Conservation (phyloP, 2,113 vertebrate genomes). For the Oryctolagus cuniculus region DNA sequence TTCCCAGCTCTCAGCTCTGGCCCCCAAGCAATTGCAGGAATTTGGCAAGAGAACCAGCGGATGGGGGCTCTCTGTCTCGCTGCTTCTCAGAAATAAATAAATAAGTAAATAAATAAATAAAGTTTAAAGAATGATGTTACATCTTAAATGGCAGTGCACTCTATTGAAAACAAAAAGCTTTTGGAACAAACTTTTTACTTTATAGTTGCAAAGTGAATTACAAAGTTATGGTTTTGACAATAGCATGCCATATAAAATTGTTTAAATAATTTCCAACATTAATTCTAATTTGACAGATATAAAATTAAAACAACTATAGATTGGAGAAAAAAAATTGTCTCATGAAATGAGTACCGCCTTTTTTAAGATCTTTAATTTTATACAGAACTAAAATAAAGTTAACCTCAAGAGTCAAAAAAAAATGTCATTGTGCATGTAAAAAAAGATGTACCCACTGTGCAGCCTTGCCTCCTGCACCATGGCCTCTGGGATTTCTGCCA, state of each 20-base stretch:
- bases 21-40: no score
- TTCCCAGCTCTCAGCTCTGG: no score
- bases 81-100: no score
- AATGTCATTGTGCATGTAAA: not conserved
- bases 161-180: not conserved
- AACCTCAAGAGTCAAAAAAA: constrained; percentile 29
- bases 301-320: not conserved
- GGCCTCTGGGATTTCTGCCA: no score
- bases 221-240: not conserved
- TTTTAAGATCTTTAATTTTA: not conserved
- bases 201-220: constrained; percentile 11
- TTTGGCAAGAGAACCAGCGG: no score
- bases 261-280: constrained; percentile 2
- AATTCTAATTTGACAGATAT: constrained; percentile 10
- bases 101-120: no score
- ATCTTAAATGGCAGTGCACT: not conserved
- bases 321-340: constrained; percentile 3
- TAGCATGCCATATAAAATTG: not conserved
- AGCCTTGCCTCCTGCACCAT: not conserved
- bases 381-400: constrained; percentile 28
- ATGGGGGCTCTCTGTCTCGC: no score
- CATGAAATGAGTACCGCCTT: constrained; percentile 25
- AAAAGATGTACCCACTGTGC: not conserved
- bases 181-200: constrained; percentile 9
- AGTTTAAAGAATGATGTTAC: not conserved